Conservation (phyloP, 2,888 invertebrate species). For the Leptura quadrifasciata region DNA sequence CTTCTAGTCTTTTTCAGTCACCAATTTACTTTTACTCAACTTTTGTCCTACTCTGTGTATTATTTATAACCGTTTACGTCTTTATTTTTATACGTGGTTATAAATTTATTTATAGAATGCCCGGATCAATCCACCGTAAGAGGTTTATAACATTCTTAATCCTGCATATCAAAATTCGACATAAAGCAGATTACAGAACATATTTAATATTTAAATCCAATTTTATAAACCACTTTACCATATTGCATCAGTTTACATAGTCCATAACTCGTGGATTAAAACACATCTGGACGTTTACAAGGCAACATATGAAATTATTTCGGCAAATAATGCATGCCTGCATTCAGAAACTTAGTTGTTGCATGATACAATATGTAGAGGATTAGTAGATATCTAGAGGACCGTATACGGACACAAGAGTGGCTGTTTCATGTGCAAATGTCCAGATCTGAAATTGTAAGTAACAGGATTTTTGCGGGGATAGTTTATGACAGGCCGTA, state of each 20-base stretch:
- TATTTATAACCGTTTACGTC: neutral
- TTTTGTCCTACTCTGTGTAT: neutral
- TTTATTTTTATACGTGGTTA: too few species aligned
- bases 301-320: slow-evolving; percentile 27
- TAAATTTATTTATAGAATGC: too few species aligned
- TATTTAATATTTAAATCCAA: slow-evolving; percentile 20
- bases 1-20: too few species aligned
- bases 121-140: neutral
- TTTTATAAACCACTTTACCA: slow-evolving; percentile 17
- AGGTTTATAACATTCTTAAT: slow-evolving; percentile 24
- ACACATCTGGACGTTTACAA: slow-evolving; percentile 20
- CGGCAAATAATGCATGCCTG: slow-evolving; percentile 27
- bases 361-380: slow-evolving; percentile 21
- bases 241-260: slow-evolving; percentile 18
- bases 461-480: slow-evolving; percentile 63
- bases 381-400: slow-evolving; percentile 45
- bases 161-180: slow-evolving; percentile 21
- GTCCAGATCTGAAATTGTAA: slow-evolving; percentile 68
- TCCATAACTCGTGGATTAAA: slow-evolving; percentile 14
- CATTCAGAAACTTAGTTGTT: slow-evolving; percentile 26
- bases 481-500: slow-evolving; percentile 66
- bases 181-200: slow-evolving; percentile 21
- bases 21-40: too few species aligned
- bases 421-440: slow-evolving; percentile 67
- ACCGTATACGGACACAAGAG: slow-evolving; percentile 47